Base-by-base conservation (phyloP, 2,113 vertebrate genomes). In the Psephotus haematonotus region DNA sequence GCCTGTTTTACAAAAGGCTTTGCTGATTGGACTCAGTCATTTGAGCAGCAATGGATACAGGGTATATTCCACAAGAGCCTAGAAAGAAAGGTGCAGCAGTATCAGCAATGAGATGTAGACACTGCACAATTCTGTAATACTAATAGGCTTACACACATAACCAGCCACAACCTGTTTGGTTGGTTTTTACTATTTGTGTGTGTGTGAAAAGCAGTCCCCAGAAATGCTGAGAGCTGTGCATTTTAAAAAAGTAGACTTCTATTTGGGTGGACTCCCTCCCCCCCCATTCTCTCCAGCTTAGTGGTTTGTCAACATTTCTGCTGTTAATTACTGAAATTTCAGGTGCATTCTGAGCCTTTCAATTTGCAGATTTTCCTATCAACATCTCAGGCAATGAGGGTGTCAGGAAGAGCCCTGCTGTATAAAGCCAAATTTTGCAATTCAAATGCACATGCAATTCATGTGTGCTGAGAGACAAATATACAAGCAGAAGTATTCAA, bases 1-100 rank as follows among this genome's bases (percentile, higher is more conserved):
- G 91, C 96, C 82, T 74, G n/a, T 90, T 91, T 88, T 62, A 96
- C 95, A 97, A 97, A 96, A 96, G 94, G 86, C 87, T 95, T 94
- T 96, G 96, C 93, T 96, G 94, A 95, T 95, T 86, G 82, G 87
- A 90, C 86, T 95, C 57, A 89, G 88, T 93, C 55, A 86, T 96
- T 92, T 93, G 85, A 96, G 71, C 65, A 76, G 76, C 12, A 19
- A 71, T 88, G 80, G 82, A 78, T 71, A 64, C 19, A 13, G 76
- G 15, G 46, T 37, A 82, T 79, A 44, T 95, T 96, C 91, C 72
- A 95, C 77, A 70, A 92, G 52, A 94, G 86, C 44, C 90, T 75
- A 64, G 86, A 95, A 84, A 93, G 65, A 96, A 93, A 92, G 86
- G 76, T 92, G 88, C 80, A 92, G 82, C 76, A 75, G 17, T 64